Evolutionary conservation across 1,140 invertebrate genomes (phyloP), one percentile per base, ranked within the genome.

Genomic region (Hesperophylax magnus): DNA sequence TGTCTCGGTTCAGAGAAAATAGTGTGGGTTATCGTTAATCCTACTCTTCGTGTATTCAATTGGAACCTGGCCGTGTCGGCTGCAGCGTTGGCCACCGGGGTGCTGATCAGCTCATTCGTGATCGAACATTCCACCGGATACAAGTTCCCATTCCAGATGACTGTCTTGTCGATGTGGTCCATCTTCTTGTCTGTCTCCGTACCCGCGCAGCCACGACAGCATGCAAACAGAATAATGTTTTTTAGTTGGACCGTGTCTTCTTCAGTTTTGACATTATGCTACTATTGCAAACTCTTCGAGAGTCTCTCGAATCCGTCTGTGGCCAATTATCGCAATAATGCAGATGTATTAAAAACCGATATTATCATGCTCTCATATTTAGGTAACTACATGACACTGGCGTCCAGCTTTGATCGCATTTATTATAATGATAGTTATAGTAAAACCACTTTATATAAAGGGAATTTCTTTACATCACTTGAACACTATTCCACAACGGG

Each of bases 131-230:
- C 1, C 56, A 58, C 5, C 56, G 56, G 56, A 22, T 58, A 58
- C 56, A 58, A 22, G n/a, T 22, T 58, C 20, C 56, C 56, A 7
- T 18, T 58, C n/a, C 56, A 58, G 20, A 4, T 58, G n/a, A 7
- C 56, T 6, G 63, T 24, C 24, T 34, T 67, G 22, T 24, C 24
- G 63, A 34, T 34, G 63, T 67, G 63, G 63, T 67, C 63, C 24
- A 67, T 67, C 63, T 67, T 67, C 24, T n/a, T 67, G 22, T 22
- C 63, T n/a, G 63, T 67, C 6, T 67, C 63, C 63, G n/a, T 67
- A 14, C 63, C 63, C 3, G 31, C 18, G 5, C 63, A 67, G 24
- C 63, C 63, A 11, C 22, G 63, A 24, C n/a, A 14, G 56, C 11
- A 18, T 8, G 20, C 11, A 11, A 1, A 58, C 17, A 58, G 56